Evolutionary conservation across 2,113 vertebrate genomes (phyloP).

Genomic region (Daboia siamensis): DNA sequence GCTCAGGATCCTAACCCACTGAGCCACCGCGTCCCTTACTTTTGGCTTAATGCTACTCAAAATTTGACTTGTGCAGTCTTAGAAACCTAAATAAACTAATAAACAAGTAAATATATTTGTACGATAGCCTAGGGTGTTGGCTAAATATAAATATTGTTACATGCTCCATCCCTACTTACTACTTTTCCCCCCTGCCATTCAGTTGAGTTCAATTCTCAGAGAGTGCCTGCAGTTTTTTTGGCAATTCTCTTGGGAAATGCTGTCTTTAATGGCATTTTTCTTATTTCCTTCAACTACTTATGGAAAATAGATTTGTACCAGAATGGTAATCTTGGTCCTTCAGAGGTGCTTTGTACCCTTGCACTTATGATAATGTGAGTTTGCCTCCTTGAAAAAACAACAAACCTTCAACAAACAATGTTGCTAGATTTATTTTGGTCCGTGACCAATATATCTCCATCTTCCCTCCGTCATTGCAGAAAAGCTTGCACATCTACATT

Average conservation of each 20-base stretch:
- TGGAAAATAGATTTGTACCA: background rate
- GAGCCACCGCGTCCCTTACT: too few relatives aligned
- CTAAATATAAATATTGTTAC: background rate
- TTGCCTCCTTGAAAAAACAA: background rate
- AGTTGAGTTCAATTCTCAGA: background rate
- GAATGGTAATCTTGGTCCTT: background rate
- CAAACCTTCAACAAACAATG: background rate
- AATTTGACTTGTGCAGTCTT: background rate
- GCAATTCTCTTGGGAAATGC: background rate
- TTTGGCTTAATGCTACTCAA: background rate
- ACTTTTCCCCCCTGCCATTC: background rate
- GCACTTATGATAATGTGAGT: background rate
- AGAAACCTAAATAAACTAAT: background rate
- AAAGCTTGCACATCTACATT: background rate
- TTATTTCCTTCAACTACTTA: background rate
- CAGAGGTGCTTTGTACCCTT: background rate
- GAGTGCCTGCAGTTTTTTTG: background rate
- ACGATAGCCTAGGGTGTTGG: background rate
- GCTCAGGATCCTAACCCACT: too few relatives aligned
- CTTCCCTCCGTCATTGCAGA: background rate
- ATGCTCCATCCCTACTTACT: background rate
- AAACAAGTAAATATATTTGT: background rate
- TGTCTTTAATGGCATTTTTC: background rate
- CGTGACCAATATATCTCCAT: background rate
- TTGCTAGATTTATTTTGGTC: background rate